Conservation (phyloP, 2,888 invertebrate genomes). For the Ormyrus nitidulus region DNA sequence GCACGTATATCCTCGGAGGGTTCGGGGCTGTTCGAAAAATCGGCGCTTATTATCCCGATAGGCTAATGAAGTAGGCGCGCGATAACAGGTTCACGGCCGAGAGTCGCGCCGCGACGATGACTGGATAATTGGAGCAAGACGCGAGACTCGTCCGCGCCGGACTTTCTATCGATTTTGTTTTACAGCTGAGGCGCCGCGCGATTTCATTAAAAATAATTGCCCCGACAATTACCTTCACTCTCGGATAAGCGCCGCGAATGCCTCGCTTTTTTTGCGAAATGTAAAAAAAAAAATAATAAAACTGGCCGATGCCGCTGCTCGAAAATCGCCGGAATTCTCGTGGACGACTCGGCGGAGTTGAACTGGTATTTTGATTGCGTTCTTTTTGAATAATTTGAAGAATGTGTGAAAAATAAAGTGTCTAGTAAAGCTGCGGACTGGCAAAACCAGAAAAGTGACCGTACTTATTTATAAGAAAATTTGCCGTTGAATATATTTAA, state of each 20-base stretch:
- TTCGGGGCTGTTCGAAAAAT: not conserved
- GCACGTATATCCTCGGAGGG: not conserved
- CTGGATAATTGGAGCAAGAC: constrained; percentile 28
- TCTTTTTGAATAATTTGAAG: no score
- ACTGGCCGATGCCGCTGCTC: no score
- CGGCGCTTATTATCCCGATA: not conserved
- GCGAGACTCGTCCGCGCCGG: not conserved
- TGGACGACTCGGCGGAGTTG: no score
- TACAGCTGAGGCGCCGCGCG: not conserved
- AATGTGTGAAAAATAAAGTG: no score
- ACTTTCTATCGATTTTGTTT: constrained; percentile 34
- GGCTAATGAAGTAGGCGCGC: constrained; percentile 9
- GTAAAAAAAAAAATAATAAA: no score
- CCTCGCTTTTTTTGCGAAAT: no score
- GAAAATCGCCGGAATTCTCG: no score
- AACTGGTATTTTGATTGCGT: no score
- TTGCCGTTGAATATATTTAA: no score
- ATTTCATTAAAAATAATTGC: constrained; percentile 30
- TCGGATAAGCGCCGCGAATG: not conserved
- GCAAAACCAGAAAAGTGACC: no score
- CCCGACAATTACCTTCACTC: constrained; percentile 10
- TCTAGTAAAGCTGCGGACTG: no score
- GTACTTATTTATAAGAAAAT: no score
- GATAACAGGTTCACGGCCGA: constrained; percentile 28
- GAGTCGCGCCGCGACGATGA: not conserved